These are phyloP conservation scores for Gila robusta DNA, from an alignment of 2,797 vertebrate genomes.

Conservation along the genomic window DNA sequence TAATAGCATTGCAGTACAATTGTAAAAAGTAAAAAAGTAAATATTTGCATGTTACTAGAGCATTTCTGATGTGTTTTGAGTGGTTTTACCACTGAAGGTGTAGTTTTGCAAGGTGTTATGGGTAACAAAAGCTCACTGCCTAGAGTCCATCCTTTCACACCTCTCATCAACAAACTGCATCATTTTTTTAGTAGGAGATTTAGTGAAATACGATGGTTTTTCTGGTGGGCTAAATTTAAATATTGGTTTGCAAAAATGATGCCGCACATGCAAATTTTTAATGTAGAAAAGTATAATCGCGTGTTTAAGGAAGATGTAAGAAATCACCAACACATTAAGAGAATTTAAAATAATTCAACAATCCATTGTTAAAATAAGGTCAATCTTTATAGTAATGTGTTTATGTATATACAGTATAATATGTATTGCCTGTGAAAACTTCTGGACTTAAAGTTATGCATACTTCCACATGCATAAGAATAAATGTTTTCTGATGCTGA, in stretches of 20 bases:
- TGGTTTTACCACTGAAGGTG: background rate
- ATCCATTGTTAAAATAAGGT: background rate
- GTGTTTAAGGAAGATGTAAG: background rate
- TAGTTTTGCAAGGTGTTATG: background rate
- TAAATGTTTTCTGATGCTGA: background rate
- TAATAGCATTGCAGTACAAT: background rate
- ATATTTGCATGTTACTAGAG: background rate
- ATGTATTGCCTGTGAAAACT: background rate
- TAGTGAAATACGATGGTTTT: slow-evolving; percentile 11
- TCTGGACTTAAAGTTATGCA: background rate
- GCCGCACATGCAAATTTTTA: background rate
- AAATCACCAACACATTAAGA: background rate
- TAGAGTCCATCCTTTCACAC: background rate
- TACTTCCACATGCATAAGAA: background rate
- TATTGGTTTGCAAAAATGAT: background rate
- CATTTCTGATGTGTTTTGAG: background rate
- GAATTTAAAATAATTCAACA: background rate
- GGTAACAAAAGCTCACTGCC: background rate
- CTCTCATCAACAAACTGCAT: background rate
- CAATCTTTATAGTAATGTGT: background rate
- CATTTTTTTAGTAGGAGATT: background rate
- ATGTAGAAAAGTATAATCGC: background rate
- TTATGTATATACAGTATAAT: background rate
- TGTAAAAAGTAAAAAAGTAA: background rate
- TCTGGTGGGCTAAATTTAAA: slow-evolving; percentile 20